Evolutionary conservation across 2,888 invertebrate species (phyloP), one percentile per base, ranked within the genome.

Genomic region (Drosophila birchii): DNA sequence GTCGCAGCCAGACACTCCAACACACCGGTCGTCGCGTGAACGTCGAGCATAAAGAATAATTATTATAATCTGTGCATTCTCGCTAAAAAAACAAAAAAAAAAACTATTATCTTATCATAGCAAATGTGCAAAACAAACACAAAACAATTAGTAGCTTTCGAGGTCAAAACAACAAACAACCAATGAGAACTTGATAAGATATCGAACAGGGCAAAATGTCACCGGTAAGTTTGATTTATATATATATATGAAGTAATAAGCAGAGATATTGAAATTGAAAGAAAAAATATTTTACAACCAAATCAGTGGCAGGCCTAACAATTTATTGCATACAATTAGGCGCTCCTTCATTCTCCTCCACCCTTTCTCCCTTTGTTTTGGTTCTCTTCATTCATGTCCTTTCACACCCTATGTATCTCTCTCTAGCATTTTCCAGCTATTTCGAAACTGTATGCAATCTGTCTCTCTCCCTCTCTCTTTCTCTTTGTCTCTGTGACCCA

Each of bases 371-470:
- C 43, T 61, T 54, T 54, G 54, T 66, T 47, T 45, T 51, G 51
- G 43, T 55, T 56, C 71, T 73, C 79, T 88, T 83, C 88, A 83
- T 83, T 88, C 88, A 83, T 86, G 75, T 67, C 68, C 61, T 55
- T 38, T 29, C 26, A 39, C 56, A 20, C 38, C 18, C 36, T 43
- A 20, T 20, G 43, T n/a, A 16, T 44, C 11, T 51, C 11, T 51
- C 29, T 49, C 63, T 56, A 60, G 74, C 38, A 62, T 39, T 69
- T 77, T 79, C 67, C 63, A 68, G 53, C 32, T 38, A 73, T 82
- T 81, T 80, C 72, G 49, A 67, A 78, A 70, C 60, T 58, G 36
- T 20, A 53, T 72, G 76, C 67, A 80, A 81, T 70, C 23, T 60
- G 11, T 18, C 38, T 12, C 39, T 54, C 38, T 43, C 53, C 39